phyloP scores from a whole-genome alignment of 1,140 invertebrate genomes.

The Pseudachorutes palmiensis region DNA sequence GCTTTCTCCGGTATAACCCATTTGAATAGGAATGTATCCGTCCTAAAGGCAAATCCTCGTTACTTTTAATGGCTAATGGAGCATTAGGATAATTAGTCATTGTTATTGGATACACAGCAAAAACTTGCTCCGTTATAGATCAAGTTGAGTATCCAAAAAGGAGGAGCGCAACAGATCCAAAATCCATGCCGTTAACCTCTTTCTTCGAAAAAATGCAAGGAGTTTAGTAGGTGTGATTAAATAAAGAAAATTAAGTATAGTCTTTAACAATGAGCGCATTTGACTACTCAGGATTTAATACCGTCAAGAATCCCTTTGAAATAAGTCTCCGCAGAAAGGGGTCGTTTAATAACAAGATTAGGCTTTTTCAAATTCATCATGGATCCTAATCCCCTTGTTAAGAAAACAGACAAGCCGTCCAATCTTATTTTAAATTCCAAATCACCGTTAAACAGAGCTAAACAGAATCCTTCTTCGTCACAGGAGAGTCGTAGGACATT shows the following conservation, averaged over 20 bases:
- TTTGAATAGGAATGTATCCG: no score
- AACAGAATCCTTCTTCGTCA: neutral
- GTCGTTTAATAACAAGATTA: neutral
- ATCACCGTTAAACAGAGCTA: neutral
- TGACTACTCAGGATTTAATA: neutral
- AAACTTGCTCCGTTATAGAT: neutral
- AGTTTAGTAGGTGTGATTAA: neutral
- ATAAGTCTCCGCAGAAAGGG: neutral
- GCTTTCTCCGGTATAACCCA: no score
- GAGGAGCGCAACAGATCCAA: neutral
- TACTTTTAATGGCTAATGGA: conserved; percentile 4
- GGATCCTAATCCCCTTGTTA: neutral
- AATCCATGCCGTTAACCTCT: neutral
- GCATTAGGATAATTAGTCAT: conserved; percentile 8
- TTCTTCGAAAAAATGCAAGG: neutral
- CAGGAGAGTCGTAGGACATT: no score
- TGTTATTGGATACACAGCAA: neutral
- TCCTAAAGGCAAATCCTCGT: no score
- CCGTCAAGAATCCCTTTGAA: neutral
- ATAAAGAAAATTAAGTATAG: neutral
- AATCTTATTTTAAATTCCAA: neutral
- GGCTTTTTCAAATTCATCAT: neutral
- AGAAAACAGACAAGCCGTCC: no score
- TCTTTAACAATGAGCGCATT: neutral
- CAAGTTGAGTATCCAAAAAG: neutral